phyloP scores from a whole-genome alignment of 1,140 invertebrate genomes.

The Drosophila biarmipes region DNA sequence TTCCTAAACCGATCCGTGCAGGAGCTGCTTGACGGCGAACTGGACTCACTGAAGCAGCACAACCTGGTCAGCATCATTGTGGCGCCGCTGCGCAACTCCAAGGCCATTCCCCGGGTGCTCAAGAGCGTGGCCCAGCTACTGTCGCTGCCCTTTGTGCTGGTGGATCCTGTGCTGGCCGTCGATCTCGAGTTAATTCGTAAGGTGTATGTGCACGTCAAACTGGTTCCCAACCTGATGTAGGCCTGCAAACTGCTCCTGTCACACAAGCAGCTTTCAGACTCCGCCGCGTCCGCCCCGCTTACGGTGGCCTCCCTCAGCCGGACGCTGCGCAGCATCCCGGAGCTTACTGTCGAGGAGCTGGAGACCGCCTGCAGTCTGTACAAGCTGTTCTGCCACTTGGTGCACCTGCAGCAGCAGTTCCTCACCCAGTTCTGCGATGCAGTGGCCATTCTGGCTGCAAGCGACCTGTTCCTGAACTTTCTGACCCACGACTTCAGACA shows the following conservation, averaged over 20 bases:
- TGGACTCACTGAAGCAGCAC: slow-evolving; percentile 89
- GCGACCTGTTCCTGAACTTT: slow-evolving; percentile 86
- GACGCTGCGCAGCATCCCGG: slow-evolving; percentile 81
- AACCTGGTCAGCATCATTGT: slow-evolving; percentile 90
- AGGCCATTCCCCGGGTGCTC: slow-evolving; percentile 87
- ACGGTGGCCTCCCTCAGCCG: slow-evolving; percentile 50
- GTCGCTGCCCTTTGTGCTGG: slow-evolving; percentile 89
- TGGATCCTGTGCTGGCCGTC: slow-evolving; percentile 86
- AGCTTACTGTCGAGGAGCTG: slow-evolving; percentile 87
- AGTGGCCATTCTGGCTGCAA: slow-evolving; percentile 88
- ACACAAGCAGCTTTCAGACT: slow-evolving; percentile 71
- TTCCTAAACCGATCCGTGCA: slow-evolving; percentile 89
- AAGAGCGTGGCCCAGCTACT: slow-evolving; percentile 89
- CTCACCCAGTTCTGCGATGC: slow-evolving; percentile 92
- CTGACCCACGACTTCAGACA: slow-evolving; percentile 87
- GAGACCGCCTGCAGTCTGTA: slow-evolving; percentile 88
- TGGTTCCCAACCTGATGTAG: slow-evolving; percentile 91
- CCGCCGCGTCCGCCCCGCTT: slow-evolving; percentile 53
- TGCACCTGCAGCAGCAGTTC: slow-evolving; percentile 89
- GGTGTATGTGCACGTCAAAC: slow-evolving; percentile 90
- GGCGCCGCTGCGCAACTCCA: slow-evolving; percentile 88
- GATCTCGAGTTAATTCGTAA: slow-evolving; percentile 84
- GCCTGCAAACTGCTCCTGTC: slow-evolving; percentile 88
- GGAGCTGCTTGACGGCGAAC: slow-evolving; percentile 90
- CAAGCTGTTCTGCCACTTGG: slow-evolving; percentile 89